These are phyloP conservation scores for Heliconius cydno DNA, from an alignment of 2,888 invertebrate species.

Conservation along the genomic window DNA sequence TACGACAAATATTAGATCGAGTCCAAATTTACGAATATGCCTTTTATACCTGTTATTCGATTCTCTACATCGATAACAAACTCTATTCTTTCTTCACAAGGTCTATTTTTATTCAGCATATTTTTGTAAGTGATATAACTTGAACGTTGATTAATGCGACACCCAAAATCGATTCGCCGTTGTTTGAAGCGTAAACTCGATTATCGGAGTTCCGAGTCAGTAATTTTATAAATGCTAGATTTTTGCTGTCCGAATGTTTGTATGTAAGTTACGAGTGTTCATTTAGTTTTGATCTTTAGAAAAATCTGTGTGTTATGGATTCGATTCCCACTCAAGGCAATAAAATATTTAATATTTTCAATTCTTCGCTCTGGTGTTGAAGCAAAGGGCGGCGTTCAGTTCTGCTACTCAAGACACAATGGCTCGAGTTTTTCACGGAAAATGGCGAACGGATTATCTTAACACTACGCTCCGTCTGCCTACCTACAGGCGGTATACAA, in stretches of 20 bases:
- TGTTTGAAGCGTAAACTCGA: slow-evolving; percentile 36
- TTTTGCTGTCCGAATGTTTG: neutral
- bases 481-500: too few relatives aligned
- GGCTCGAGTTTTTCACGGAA: too few relatives aligned
- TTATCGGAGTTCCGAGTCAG: slow-evolving; percentile 29
- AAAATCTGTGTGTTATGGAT: too few relatives aligned
- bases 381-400: too few relatives aligned
- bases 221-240: slow-evolving; percentile 19
- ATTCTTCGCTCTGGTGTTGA: too few relatives aligned
- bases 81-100: neutral
- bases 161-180: slow-evolving; percentile 32
- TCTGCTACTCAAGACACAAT: too few relatives aligned
- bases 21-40: slow-evolving; percentile 19
- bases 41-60: slow-evolving; percentile 14
- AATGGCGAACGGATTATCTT: too few relatives aligned
- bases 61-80: neutral
- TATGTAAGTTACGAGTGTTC: neutral
- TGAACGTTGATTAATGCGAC: slow-evolving; percentile 32
- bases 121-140: slow-evolving; percentile 22
- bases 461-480: too few relatives aligned
- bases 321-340: too few relatives aligned
- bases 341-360: too few relatives aligned
- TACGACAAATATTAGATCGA: slow-evolving; percentile 23
- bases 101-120: slow-evolving; percentile 6
- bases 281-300: neutral